Evolutionary conservation across 2,797 vertebrate genomes (phyloP), one percentile per base, ranked within the genome.

Genomic region (Onychomys leucogaster): DNA sequence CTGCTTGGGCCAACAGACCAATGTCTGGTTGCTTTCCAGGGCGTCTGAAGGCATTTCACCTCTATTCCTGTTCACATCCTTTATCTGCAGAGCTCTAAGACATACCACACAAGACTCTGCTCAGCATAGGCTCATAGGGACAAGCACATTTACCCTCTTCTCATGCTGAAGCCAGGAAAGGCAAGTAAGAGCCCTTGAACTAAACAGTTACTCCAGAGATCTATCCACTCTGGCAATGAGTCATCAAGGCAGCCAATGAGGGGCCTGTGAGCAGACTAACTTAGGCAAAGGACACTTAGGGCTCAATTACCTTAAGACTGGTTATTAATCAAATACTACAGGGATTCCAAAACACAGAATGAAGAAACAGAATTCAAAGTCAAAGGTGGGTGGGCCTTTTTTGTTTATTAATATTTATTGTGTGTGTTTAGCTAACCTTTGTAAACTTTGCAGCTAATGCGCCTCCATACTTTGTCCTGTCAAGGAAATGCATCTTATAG

Each of bases 321-420:
- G 86, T 73, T 96, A 98, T 98, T 96, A 96, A 98, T 98, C 83
- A 97, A 94, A 96, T 78, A 82, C 84, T 98, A 93, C 43, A 71
- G 83, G 43, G 96, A 98, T 94, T 98, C 91, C 75, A 94, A 97
- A 98, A 95, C 91, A 97, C 86, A 91, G 84, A 98, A 88, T 67
- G 91, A 82, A 98, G 89, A 92, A 97, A 97, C 91, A 97, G 86
- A 95, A 97, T 55, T 96, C 95, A 98, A 98, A 98, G 98, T 97
- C 97, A 98, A 98, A 98, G 98, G 97, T 98, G 98, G 97, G 98
- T 98, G 98, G 98, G 98, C 98, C 96, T 57, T 97, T 98, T 97
- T 97, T 96, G 97, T 98, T 98, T 98, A 98, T 98, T 98, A 98
- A 98, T 98, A 98, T 98, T 98, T 98, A 98, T 96, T 98, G 97